Evolutionary conservation across 2,797 vertebrate genomes (phyloP).

Genomic region (Muraenolepis orangiensis): DNA sequence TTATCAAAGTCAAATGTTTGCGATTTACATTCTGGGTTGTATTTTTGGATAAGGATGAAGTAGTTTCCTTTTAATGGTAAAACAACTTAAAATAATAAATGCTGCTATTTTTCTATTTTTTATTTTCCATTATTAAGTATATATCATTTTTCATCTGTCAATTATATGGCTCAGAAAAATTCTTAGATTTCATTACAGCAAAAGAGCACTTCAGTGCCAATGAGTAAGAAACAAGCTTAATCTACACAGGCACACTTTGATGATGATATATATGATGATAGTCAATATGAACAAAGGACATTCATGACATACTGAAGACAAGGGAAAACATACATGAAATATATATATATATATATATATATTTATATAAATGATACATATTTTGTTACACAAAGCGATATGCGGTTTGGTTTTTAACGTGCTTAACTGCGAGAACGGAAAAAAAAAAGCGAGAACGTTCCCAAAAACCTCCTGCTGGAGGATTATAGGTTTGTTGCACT

Average conservation of each 20-base stretch:
- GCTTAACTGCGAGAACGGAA: too few relatives aligned
- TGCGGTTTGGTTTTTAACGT: too few relatives aligned
- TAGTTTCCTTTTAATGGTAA: background rate
- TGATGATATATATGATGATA: too few relatives aligned
- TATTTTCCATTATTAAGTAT: background rate
- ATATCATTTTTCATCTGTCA: background rate
- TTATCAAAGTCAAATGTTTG: background rate
- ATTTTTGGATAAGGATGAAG: background rate
- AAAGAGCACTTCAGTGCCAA: background rate
- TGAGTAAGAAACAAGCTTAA: background rate
- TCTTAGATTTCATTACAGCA: too few relatives aligned
- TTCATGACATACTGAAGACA: too few relatives aligned
- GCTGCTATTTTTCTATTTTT: too few relatives aligned
- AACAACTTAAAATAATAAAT: background rate
- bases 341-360: too few relatives aligned
- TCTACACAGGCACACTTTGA: background rate
- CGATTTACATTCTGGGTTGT: background rate
- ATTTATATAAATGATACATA: too few relatives aligned
- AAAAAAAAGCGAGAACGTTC: too few relatives aligned
- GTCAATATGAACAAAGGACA: too few relatives aligned
- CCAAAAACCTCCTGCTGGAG: background rate
- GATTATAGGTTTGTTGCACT: background rate
- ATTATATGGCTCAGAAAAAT: background rate
- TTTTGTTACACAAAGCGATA: too few relatives aligned
- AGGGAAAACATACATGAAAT: too few relatives aligned